Evolutionary conservation across 2,888 invertebrate genomes (phyloP), one percentile per base, ranked within the genome.

Genomic region (Drosophila falleni): DNA sequence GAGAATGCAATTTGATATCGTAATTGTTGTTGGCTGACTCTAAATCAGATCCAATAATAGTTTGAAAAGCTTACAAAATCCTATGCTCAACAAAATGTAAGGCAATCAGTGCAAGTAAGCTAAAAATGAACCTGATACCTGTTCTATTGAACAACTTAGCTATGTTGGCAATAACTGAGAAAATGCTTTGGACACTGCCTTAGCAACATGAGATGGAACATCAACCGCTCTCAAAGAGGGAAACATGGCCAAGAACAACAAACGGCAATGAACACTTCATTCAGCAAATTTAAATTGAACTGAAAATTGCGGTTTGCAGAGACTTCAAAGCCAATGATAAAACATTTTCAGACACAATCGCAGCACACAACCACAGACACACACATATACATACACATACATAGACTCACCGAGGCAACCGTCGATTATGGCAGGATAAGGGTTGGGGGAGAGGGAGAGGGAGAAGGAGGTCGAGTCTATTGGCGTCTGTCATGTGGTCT

Each of bases 261-360:
- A 56, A 47, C 39, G 44, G 58, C 73, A 85, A 67, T 73, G 68
- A 88, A 76, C 83, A 82, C 83, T 81, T 51, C 71, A 80, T 87
- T 81, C 72, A 74, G 82, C 81, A 77, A 81, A 68, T 87, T 89
- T 71, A 76, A 90, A 87, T 87, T 83, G 77, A 84, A 86, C 78
- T 77, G 74, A 87, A 87, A 81, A 81, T 74, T 90, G 87, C 63
- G 89, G 88, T 81, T 71, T 59, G 49, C 67, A 61, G 23, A 19
- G 49, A 47, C 60, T 62, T 59, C 59, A 67, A 76, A 60, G 23
- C 53, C 66, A 49, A 80, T 67, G 74, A 71, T 66, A 81, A 62
- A 71, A 65, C 41, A 63, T 42, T 26, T 51, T 46, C 62, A 60
- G 35, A 49, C 37, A 59, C 37, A 37, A 31, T 16, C 44, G 10